Conservation (phyloP, 2,113 vertebrate species). For the Salvelinus fontinalis region DNA sequence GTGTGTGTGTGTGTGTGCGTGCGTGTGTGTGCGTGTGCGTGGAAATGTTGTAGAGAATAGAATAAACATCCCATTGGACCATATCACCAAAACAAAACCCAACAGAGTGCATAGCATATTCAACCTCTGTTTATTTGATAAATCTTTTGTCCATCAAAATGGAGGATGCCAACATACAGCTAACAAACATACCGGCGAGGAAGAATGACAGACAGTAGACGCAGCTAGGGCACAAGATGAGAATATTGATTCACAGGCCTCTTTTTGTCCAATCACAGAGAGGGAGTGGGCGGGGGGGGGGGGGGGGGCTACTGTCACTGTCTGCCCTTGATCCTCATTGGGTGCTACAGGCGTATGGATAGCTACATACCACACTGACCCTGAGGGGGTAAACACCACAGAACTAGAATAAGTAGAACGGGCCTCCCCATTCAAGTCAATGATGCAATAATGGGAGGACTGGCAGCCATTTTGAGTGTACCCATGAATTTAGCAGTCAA, state of each 20-base stretch:
- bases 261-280: slow-evolving; percentile 25
- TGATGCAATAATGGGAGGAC: too few species aligned
- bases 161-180: slow-evolving; percentile 21
- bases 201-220: slow-evolving; percentile 23
- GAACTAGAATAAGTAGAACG: not conserved
- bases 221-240: slow-evolving; percentile 22
- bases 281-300: too few species aligned
- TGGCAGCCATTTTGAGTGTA: too few species aligned
- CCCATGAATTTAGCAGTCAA: too few species aligned
- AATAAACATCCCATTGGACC: not conserved
- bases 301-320: too few species aligned
- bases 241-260: slow-evolving; percentile 39
- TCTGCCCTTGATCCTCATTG: slow-evolving; percentile 41
- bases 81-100: not conserved
- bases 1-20: not conserved
- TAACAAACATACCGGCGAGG: slow-evolving; percentile 24
- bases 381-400: slow-evolving; percentile 32
- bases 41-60: not conserved
- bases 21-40: slow-evolving; percentile 10
- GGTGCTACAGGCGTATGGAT: slow-evolving; percentile 25
- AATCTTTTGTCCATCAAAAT: slow-evolving; percentile 36
- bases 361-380: slow-evolving; percentile 37
- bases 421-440: not conserved
- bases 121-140: slow-evolving; percentile 50
- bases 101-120: not conserved